Evolutionary conservation across 2,888 invertebrate genomes (phyloP).

Genomic region (Antheraea yamamai): DNA sequence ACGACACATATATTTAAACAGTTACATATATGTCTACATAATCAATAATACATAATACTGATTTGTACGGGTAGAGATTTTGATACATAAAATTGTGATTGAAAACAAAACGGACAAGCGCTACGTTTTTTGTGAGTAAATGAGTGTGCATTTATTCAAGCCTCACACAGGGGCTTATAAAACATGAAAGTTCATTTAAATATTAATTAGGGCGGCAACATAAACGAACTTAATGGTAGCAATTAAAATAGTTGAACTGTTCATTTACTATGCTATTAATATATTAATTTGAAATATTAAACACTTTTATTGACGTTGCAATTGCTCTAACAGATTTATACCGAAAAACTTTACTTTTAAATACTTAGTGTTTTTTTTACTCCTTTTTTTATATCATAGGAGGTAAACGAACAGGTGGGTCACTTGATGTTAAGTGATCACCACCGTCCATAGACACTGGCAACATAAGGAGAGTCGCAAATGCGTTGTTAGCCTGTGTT

Average conservation of each 20-base stretch:
- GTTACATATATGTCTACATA: neutral
- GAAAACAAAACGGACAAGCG: neutral
- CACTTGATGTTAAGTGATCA: no score
- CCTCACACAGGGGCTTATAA: conserved; percentile 45
- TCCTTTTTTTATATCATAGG: neutral
- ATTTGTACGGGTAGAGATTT: neutral
- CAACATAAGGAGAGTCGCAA: no score
- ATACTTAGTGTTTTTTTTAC: neutral
- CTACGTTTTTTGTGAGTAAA: conserved; percentile 33
- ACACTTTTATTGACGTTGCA: neutral
- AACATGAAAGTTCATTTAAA: conserved; percentile 62
- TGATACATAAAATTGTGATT: neutral
- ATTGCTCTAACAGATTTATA: neutral
- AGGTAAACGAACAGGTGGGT: no score
- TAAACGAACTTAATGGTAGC: conserved; percentile 62
- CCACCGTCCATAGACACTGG: no score
- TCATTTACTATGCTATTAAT: conserved; percentile 60
- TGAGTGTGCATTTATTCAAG: conserved; percentile 25
- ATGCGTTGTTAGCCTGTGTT: no score
- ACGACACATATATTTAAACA: no score
- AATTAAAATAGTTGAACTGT: conserved; percentile 64
- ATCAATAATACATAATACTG: neutral
- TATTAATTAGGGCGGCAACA: conserved; percentile 62
- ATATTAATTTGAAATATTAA: conserved; percentile 29
- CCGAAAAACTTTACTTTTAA: neutral